These are phyloP conservation scores for Babylonia areolata DNA, from an alignment of 1,140 invertebrate genomes.

Conservation along the genomic window DNA sequence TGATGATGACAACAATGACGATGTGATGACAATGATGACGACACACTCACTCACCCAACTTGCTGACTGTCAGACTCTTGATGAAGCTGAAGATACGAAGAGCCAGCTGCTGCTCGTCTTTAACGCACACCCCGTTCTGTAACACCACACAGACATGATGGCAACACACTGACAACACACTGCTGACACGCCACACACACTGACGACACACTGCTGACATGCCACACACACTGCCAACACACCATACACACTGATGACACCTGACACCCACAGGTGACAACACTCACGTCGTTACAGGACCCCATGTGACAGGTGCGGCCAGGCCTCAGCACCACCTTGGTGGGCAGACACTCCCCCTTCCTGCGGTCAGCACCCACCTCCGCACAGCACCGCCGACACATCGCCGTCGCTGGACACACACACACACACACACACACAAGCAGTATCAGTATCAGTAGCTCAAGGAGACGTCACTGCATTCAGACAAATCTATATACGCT, in stretches of 20 bases:
- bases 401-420: neutral
- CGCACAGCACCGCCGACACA: conserved; percentile 2
- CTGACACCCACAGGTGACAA: neutral
- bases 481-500: too few relatives aligned
- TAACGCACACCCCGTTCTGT: neutral
- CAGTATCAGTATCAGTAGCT: too few relatives aligned
- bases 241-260: too few relatives aligned
- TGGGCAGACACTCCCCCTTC: neutral
- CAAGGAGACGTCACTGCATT: too few relatives aligned
- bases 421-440: too few relatives aligned
- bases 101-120: conserved; percentile 2
- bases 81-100: conserved; percentile 6
- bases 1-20: too few relatives aligned
- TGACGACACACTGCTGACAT: too few relatives aligned
- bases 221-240: too few relatives aligned
- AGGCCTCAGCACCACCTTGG: neutral
- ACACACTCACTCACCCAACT: neutral
- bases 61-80: conserved; percentile 1
- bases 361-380: neutral
- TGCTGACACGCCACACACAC: too few relatives aligned
- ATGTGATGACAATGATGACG: too few relatives aligned
- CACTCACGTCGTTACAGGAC: neutral
- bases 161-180: too few relatives aligned
- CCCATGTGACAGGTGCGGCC: conserved; percentile 4
- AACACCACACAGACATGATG: neutral